Evolutionary conservation across 2,888 invertebrate genomes (phyloP).

Genomic region (Leptinotarsa rubiginosa): DNA sequence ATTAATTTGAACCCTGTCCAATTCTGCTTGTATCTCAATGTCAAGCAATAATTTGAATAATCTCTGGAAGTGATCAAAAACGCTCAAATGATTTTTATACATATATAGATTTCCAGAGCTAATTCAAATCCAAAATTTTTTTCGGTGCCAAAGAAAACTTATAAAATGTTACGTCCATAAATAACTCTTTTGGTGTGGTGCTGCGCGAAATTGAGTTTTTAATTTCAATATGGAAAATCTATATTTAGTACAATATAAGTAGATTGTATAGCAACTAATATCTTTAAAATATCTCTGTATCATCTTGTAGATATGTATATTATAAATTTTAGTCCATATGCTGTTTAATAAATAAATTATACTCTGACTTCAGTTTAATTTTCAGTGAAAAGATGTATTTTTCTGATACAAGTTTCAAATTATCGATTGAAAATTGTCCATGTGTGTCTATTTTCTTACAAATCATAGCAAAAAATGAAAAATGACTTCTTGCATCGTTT

Average conservation of each 20-base stretch:
- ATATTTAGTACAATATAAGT: constrained; percentile 48
- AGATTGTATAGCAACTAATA: constrained; percentile 60
- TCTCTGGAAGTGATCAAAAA: constrained; percentile 5
- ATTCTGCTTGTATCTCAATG: constrained; percentile 17
- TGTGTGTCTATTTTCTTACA: too few species aligned
- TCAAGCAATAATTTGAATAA: constrained; percentile 1
- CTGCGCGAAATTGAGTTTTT: constrained; percentile 55
- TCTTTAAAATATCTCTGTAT: constrained; percentile 58
- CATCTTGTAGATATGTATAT: constrained; percentile 64
- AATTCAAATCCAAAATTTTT: constrained; percentile 20
- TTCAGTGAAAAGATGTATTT: background rate
- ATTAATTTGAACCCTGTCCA: too few species aligned
- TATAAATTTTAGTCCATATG: constrained; percentile 55
- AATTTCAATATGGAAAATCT: constrained; percentile 23
- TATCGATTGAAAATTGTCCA: too few species aligned
- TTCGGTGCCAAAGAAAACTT: constrained; percentile 58
- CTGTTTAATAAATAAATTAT: constrained; percentile 60
- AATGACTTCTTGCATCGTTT: too few species aligned
- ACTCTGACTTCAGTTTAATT: constrained; percentile 13
- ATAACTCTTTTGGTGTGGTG: constrained; percentile 61
- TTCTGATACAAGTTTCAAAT: background rate
- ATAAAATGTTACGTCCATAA: constrained; percentile 61
- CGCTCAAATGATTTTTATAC: constrained; percentile 24
- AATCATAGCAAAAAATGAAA: too few species aligned
- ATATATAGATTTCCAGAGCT: constrained; percentile 12